Evolutionary conservation across 2,888 invertebrate genomes (phyloP), one percentile per base, ranked within the genome.

Genomic region (Lysandra coridon): DNA sequence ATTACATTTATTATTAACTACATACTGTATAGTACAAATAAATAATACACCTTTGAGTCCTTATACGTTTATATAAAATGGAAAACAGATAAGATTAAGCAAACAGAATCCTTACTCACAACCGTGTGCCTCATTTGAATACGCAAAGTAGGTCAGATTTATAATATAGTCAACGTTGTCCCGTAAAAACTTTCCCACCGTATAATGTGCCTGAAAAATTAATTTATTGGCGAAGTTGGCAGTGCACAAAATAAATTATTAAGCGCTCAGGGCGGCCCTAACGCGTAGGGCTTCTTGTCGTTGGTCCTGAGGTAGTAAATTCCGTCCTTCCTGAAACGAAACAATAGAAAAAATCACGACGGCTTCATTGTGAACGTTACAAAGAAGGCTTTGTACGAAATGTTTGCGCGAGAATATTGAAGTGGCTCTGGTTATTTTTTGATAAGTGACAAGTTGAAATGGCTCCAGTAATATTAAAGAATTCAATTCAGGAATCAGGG

Each of bases 281-380:
- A 85, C 79, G 95, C 95, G 89, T 88, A 95, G 80, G 95, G 95
- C 82, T 90, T 88, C 84, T 92, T 90, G n/a, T 91, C 90, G 84
- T 92, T 94, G 81, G 95, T 95, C 88, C 87, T 90, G 83, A 95
- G 91, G 89, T 95, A 95, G 90, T 94, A 95, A 86, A 95, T 92
- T 83, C 95, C 95, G 84, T 95, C 94, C 86, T 95, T 93, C 87
- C 95, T 95, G 92, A 82, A 93, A 93, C 84, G 80, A 89, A 81
- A 91, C 89, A 90, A 90, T 86, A 82, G 85, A 82, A 85, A 84
- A 87, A 88, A 79, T 69, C 69, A 69, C 80, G 80, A 79, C 79
- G 78, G 78, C 73, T 80, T 78, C 69, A 44, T 79, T 78, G 80
- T 78, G 69, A 78, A 33, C 64, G 78, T 44, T 53, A 69, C 64